These are phyloP conservation scores for Thereva unica DNA, from an alignment of 2,888 invertebrate genomes.

Conservation along the genomic window DNA sequence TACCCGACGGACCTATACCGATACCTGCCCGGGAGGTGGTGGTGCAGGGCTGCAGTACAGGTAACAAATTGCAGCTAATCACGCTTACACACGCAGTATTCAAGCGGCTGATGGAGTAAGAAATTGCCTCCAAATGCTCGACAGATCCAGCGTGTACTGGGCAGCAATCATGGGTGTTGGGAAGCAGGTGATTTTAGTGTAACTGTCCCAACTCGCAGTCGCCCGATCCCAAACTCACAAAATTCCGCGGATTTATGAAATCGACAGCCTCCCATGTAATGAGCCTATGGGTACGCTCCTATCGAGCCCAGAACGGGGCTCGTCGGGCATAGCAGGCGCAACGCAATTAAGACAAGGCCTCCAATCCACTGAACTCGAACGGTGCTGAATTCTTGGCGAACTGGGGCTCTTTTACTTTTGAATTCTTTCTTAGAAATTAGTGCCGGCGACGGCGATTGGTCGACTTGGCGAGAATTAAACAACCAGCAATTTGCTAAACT, in stretches of 20 bases:
- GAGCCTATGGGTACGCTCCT: neutral
- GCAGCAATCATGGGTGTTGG: too few species aligned
- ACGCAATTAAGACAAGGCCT: constrained; percentile 33
- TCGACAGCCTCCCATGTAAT: too few species aligned
- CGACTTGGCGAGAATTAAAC: too few species aligned
- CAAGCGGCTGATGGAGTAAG: constrained; percentile 9
- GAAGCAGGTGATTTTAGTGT: too few species aligned
- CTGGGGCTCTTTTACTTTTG: constrained; percentile 37
- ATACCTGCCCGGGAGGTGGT: neutral
- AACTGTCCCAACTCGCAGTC: too few species aligned
- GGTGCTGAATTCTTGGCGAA: constrained; percentile 34
- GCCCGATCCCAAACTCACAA: too few species aligned
- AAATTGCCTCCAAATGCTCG: neutral
- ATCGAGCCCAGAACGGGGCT: neutral
- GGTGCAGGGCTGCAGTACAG: neutral
- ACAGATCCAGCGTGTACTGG: neutral
- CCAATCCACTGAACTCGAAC: constrained; percentile 41
- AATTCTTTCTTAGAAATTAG: constrained; percentile 34
- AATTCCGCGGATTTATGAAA: too few species aligned
- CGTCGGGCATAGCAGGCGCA: neutral
- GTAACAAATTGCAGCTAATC: constrained; percentile 27
- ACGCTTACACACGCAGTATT: constrained; percentile 17
- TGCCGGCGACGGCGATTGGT: too few species aligned
- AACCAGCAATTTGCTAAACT: too few species aligned
- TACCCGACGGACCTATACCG: constrained; percentile 3